phyloP scores from a whole-genome alignment of 2,113 vertebrate genomes.

The Malurus melanocephalus region DNA sequence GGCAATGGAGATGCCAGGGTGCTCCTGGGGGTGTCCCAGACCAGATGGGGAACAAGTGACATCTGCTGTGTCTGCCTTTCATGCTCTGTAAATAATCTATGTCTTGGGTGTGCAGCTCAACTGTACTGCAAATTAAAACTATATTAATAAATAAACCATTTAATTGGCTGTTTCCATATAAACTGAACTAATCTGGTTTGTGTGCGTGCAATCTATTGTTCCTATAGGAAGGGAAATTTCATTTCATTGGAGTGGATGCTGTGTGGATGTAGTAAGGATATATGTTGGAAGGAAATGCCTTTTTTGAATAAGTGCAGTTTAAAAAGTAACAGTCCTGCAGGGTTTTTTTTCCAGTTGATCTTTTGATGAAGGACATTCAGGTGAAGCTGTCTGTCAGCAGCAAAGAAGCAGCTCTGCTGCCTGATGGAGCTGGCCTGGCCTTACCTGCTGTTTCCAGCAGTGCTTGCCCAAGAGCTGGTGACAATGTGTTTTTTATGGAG shows the following conservation, averaged over 20 bases:
- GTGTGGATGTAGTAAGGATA: not conserved
- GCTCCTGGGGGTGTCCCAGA: not conserved
- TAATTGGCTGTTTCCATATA: not conserved
- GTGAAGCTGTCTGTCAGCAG: not conserved
- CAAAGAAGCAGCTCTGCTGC: not conserved
- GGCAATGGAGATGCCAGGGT: not conserved
- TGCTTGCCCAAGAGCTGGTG: not conserved
- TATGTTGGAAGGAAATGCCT: not conserved
- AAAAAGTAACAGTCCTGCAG: not conserved
- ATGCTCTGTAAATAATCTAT: not conserved
- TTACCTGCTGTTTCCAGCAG: not conserved
- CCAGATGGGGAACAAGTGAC: not conserved
- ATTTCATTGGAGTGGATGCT: not conserved
- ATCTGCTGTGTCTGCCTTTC: not conserved
- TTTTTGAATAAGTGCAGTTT: not conserved
- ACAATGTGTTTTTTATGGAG: not conserved
- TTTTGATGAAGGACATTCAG: not conserved
- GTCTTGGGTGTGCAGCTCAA: not conserved
- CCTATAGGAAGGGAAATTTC: not conserved
- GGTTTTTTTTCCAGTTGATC: not conserved
- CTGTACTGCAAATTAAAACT: not conserved
- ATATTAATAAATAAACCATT: not conserved
- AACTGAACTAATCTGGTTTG: not conserved
- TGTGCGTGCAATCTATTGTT: rapidly evolving
- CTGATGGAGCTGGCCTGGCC: not conserved